Percentiles rank a stretch among this genome's conserved stretches.
Conservation (phyloP, 2,797 vertebrate genomes). For the Erethizon dorsatum region DNA sequence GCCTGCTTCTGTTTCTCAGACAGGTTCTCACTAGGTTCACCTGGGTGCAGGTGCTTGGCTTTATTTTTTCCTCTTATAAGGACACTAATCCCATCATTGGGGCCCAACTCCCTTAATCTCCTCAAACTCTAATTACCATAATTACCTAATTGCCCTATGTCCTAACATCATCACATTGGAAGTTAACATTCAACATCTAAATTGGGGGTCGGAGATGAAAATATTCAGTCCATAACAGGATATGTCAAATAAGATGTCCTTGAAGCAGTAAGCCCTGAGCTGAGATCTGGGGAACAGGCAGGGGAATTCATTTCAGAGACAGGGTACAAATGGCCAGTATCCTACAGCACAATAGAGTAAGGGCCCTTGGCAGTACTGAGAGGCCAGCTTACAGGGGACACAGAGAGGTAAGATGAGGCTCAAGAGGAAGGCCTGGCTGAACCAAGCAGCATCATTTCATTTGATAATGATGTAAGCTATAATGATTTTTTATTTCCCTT, state of each 20-base stretch:
- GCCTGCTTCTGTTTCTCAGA: background rate
- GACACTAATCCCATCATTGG: background rate
- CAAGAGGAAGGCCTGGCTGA: background rate
- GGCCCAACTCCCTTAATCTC: background rate
- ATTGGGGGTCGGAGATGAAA: background rate
- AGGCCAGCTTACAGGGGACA: background rate
- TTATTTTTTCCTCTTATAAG: background rate
- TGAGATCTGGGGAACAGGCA: background rate
- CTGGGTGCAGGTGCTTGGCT: background rate
- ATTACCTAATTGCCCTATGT: background rate
- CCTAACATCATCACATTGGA: background rate
- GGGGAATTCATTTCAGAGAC: background rate
- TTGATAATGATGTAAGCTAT: slow-evolving; percentile 14
- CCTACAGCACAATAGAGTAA: background rate
- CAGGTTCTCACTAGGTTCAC: background rate
- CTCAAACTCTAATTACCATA: background rate
- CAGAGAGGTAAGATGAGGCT: background rate
- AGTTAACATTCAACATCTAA: background rate
- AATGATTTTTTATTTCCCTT: background rate
- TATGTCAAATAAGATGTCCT: background rate
- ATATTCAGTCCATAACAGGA: background rate
- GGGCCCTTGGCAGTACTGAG: background rate
- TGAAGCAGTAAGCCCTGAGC: background rate
- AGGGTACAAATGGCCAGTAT: too few relatives aligned
- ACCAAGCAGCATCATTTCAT: background rate